Evolutionary conservation across 1,140 invertebrate genomes (phyloP).

Genomic region (Harpegnathos saltator): DNA sequence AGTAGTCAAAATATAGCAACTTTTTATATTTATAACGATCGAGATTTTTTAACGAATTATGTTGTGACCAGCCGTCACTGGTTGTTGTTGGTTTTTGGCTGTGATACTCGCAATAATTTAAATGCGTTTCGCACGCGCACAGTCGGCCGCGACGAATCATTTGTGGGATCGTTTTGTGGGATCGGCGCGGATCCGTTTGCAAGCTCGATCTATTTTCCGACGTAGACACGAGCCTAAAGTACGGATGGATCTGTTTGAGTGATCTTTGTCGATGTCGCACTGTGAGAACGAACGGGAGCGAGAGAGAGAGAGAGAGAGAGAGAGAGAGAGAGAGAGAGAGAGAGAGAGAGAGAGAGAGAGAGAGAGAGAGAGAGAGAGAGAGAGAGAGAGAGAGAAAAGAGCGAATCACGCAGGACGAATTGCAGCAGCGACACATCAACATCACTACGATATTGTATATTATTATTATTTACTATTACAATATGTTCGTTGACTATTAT

Average conservation of each 20-base stretch:
- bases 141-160: background rate
- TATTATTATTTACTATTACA: slow-evolving; percentile 79
- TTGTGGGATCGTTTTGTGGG: background rate
- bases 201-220: slow-evolving; percentile 49
- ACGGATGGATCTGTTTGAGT: slow-evolving; percentile 31
- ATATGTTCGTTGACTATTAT: slow-evolving; percentile 82
- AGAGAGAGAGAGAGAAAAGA: background rate
- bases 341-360: too few relatives aligned
- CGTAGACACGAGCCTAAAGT: slow-evolving; percentile 50
- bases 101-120: background rate
- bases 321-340: too few relatives aligned
- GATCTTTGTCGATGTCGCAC: slow-evolving; percentile 50
- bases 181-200: background rate
- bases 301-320: too few relatives aligned
- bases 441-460: slow-evolving; percentile 72
- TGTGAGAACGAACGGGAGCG: slow-evolving; percentile 11
- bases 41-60: slow-evolving; percentile 43
- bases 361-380: too few relatives aligned
- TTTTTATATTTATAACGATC: slow-evolving; percentile 53
- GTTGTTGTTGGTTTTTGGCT: slow-evolving; percentile 26
- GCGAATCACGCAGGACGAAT: background rate
- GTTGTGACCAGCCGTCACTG: too few relatives aligned
- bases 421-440: slow-evolving; percentile 22
- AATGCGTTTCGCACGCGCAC: too few relatives aligned
- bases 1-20: slow-evolving; percentile 10